Evolutionary conservation across 2,113 vertebrate species (phyloP), one percentile per base, ranked within the genome.

Genomic region (Apaloderma vittatum): DNA sequence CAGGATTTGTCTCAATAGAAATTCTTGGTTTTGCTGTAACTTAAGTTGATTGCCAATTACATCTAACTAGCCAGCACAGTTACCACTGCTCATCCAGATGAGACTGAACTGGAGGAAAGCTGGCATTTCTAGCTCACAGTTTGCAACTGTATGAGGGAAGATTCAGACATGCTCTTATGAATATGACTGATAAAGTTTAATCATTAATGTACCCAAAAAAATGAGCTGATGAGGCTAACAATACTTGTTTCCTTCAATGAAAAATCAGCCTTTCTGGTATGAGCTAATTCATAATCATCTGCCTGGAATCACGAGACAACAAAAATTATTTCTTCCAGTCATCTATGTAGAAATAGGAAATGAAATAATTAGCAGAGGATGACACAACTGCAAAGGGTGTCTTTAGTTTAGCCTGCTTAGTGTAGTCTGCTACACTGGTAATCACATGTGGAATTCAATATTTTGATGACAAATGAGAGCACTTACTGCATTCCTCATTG

Each of bases 81-180:
- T 58, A 83, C 23, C 48, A 43, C 1, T 5, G 23, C 20, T 88
- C 11, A 15, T 58, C 71, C 59, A 88, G 67, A 88, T 36, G 30
- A 77, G 26, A 63, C 15, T 70, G 52, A 86, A 45, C 61, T 22
- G 45, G 26, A 54, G 58, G 16, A 91, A 96, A 86, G 24, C 51
- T 77, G 79, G 6, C 73, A 37, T 32, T 85, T 91, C 91, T 86
- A 66, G 77, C 27, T 90, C 51, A 55, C 88, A 79, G 83, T 94
- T 74, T 91, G 72, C 79, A 94, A 80, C 63, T 83, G 43, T 46
- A 40, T 55, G 65, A 80, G 86, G 62, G 40, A 92, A 79, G 58
- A 90, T 66, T 92, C 94, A 95, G 93, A 77, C 93, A 83, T 76
- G 32, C 49, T 76, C 21, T 94, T 55, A 83, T 86, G 86, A 94